Evolutionary conservation across 2,888 invertebrate genomes (phyloP), one percentile per base, ranked within the genome.

Genomic region (Panorpa germanica): DNA sequence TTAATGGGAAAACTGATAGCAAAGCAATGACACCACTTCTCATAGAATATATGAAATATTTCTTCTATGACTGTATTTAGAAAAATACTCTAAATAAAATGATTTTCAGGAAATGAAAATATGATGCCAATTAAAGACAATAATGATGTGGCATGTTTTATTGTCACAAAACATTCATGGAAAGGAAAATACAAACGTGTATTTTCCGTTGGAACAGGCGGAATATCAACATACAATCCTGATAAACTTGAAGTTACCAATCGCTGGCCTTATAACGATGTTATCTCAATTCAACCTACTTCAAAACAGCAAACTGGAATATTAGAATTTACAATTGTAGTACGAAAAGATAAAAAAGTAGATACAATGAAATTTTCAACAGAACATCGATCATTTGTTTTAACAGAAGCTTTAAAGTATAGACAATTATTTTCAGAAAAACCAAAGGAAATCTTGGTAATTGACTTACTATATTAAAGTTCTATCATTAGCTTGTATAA

Each of bases 151-250:
- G 83, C 88, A 40, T 93, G 95, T 50, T 98, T 88, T 60, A 72
- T 88, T 48, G 91, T 95, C 48, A 91, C 85, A 19, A 98, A 98
- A 59, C 91, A 93, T 55, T 90, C 83, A 15, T 98, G 96, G 96
- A 95, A 91, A 56, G 98, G 96, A 52, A 95, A 86, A 78, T 98
- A 98, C 59, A 93, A 91, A 55, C 66, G 98, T 43, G 85, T 98
- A 45, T 86, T 99, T 52, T 90, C 96, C 6, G 75, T 98, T 46
- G 96, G 96, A 31, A 82, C 88, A 22, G 70, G 75, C 49, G 95
- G 93, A 18, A 82, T 98, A 43, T 88, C 95, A 26, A 98, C 98
- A 2, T 96, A 96, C 57, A 95, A 95, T 57, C 95, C 86, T n/a
- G 68, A 63, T 37, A 76, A 68, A 40, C 59, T 85, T 43, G 88